Evolutionary conservation across 2,113 vertebrate genomes (phyloP).

Genomic region (Python bivittatus): DNA sequence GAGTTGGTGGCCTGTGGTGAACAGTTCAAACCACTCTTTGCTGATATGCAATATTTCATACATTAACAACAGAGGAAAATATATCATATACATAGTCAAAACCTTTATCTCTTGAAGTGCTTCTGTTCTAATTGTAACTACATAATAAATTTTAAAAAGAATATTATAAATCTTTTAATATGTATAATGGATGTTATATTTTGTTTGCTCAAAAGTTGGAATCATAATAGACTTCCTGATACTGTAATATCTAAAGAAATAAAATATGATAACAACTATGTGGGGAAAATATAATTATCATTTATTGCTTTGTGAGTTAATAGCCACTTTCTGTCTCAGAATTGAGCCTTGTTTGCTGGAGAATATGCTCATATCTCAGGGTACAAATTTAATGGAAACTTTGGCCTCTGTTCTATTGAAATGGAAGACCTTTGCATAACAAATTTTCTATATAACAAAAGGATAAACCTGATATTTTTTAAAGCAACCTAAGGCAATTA

Average conservation of each 20-base stretch:
- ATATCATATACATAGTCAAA: not conserved
- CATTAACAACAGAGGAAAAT: not conserved
- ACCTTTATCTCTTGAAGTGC: not conserved
- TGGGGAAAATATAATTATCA: conserved; percentile 23
- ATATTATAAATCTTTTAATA: accelerated
- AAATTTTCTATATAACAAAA: not conserved
- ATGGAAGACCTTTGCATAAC: not conserved
- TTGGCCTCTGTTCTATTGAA: not conserved
- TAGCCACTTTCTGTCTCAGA: not conserved
- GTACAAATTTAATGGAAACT: not conserved
- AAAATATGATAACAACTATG: conserved; percentile 13
- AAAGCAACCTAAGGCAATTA: not conserved
- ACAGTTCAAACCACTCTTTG: not conserved
- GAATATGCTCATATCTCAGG: no score
- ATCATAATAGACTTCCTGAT: conserved; percentile 18
- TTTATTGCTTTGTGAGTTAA: not conserved
- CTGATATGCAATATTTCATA: not conserved
- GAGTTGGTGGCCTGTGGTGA: not conserved
- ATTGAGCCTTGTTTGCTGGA: not conserved
- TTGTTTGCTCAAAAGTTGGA: not conserved
- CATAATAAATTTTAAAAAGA: not conserved
- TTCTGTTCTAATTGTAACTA: not conserved
- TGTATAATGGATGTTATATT: not conserved
- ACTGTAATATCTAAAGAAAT: conserved; percentile 29
- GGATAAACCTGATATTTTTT: not conserved